Evolutionary conservation across 2,888 invertebrate genomes (phyloP).

Genomic region (Tinea pellionella): DNA sequence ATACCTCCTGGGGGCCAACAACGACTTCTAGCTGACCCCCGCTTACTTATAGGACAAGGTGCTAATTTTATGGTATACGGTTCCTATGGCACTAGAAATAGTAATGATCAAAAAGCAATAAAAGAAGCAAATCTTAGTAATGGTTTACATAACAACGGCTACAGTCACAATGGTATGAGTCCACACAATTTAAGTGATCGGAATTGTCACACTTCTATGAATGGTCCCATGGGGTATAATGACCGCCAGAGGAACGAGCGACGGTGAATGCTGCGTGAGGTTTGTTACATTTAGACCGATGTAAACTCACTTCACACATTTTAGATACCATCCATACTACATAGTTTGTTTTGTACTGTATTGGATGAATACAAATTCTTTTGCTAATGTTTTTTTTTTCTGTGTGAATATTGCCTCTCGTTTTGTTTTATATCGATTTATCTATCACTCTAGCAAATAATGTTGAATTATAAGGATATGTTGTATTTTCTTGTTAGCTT

Average conservation of each 20-base stretch:
- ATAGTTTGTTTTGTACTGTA: not conserved
- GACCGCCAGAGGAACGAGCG: slow-evolving; percentile 65
- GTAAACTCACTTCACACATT: slow-evolving; percentile 40
- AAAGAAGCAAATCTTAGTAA: slow-evolving; percentile 16
- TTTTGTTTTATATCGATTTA: too few species aligned
- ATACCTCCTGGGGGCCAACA: slow-evolving; percentile 27
- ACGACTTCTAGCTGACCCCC: slow-evolving; percentile 54
- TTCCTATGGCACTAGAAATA: slow-evolving; percentile 45
- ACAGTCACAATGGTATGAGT: not conserved
- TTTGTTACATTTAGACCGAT: slow-evolving; percentile 65
- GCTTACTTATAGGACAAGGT: slow-evolving; percentile 39
- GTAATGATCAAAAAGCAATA: slow-evolving; percentile 33
- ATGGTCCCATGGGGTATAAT: slow-evolving; percentile 30
- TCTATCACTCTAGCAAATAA: too few species aligned
- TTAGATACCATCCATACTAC: slow-evolving; percentile 20
- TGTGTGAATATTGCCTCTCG: too few species aligned
- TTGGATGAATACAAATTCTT: not conserved
- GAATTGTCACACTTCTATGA: slow-evolving; percentile 22
- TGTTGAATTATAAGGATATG: too few species aligned
- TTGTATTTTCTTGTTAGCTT: not conserved
- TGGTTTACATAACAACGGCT: slow-evolving; percentile 14
- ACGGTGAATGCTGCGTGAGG: slow-evolving; percentile 56
- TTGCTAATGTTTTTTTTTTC: too few species aligned
- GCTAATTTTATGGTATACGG: slow-evolving; percentile 62
- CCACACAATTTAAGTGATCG: slow-evolving; percentile 28